Conservation (phyloP, 35 echinoderm and acorn worm genomes). For the Heliocidaris tuberculata region DNA sequence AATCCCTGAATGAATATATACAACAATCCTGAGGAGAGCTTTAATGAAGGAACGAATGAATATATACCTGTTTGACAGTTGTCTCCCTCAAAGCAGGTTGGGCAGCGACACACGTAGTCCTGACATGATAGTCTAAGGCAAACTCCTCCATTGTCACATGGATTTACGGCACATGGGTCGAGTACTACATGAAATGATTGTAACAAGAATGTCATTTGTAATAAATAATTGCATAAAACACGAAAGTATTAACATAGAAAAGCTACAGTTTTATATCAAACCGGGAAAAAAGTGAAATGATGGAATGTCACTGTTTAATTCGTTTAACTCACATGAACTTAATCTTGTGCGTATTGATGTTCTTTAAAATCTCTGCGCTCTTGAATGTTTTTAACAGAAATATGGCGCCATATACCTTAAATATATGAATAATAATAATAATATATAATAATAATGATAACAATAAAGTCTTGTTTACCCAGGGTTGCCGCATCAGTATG, state of each 20-base stretch:
- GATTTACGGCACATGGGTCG: slow-evolving; percentile 44
- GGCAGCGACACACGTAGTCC: slow-evolving; percentile 55
- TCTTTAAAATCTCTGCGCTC: background rate
- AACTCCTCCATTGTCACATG: slow-evolving; percentile 57
- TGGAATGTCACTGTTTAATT: background rate
- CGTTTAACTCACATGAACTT: background rate
- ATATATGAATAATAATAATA: background rate
- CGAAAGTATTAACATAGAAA: background rate
- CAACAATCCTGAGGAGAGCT: too few relatives aligned
- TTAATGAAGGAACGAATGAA: too few relatives aligned
- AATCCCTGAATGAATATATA: too few relatives aligned
- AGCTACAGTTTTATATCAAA: background rate
- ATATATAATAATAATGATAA: background rate
- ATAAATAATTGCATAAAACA: background rate
- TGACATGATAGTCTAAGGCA: slow-evolving; percentile 41
- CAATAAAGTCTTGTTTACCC: background rate
- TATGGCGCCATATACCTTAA: background rate
- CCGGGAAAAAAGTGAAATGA: background rate
- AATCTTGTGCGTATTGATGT: background rate
- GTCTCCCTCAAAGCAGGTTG: slow-evolving; percentile 44
- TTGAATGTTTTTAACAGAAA: too few relatives aligned
- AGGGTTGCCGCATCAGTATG: too few relatives aligned
- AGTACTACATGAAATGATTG: slow-evolving; percentile 26
- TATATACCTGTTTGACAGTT: slow-evolving; percentile 53
- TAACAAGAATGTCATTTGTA: too few relatives aligned